These are phyloP conservation scores for Oncorhynchus nerka DNA, from an alignment of 2,113 vertebrate species.

Conservation along the genomic window DNA sequence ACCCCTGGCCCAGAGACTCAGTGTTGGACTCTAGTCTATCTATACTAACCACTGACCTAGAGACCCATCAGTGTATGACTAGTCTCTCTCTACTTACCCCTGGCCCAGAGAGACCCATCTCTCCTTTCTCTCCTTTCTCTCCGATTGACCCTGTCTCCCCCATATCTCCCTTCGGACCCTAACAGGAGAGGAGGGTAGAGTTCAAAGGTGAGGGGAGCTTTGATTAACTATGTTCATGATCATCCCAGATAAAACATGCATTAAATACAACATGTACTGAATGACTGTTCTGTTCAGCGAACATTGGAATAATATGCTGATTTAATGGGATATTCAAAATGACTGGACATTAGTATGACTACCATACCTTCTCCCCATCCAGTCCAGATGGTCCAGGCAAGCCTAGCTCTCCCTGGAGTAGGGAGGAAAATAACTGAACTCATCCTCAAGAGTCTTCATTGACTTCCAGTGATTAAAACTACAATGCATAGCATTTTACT, in stretches of 20 bases:
- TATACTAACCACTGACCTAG: no score
- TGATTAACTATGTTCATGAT: background rate
- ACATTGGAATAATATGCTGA: no score
- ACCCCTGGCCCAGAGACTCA: no score
- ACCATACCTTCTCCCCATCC: conserved; percentile 84
- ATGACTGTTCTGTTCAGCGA: no score
- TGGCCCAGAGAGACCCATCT: conserved; percentile 85
- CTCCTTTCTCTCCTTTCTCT: conserved; percentile 81
- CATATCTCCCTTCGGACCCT: conserved; percentile 84
- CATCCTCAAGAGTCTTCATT: no score
- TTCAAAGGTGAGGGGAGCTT: background rate
- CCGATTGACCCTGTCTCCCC: conserved; percentile 82
- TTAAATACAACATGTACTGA: no score
- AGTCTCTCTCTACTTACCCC: conserved; percentile 69
- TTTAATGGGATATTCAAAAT: no score
- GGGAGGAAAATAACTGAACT: conserved; percentile 2
- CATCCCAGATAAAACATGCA: no score
- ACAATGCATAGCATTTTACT: no score
- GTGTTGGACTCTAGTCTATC: no score
- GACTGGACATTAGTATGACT: background rate
- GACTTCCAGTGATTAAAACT: background rate
- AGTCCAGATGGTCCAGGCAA: conserved; percentile 84
- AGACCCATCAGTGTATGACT: no score
- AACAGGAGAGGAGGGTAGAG: conserved; percentile 29
- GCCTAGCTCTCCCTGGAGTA: conserved; percentile 85